Percentiles rank a stretch among this genome's conserved stretches.
Conservation (phyloP, 1,140 invertebrate genomes). For the Zaprionus camerounensis region DNA sequence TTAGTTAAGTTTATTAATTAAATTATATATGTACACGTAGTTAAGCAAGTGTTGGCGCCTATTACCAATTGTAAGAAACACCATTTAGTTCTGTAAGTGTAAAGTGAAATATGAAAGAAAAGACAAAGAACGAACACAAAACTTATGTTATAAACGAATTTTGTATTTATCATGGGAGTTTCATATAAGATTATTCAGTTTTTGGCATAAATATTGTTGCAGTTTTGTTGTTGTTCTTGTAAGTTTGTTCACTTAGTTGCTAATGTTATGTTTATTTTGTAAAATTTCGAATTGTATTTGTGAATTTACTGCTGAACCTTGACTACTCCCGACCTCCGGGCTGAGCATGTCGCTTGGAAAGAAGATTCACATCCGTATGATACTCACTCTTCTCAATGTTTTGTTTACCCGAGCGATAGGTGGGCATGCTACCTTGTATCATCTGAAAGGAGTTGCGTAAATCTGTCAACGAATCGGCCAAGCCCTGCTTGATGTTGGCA, state of each 20-base stretch:
- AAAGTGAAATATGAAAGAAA: slow-evolving; percentile 32
- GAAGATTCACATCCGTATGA: slow-evolving; percentile 62
- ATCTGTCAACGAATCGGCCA: slow-evolving; percentile 89
- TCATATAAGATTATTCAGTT: slow-evolving; percentile 11
- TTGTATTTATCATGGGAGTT: slow-evolving; percentile 49
- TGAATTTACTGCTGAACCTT: not conserved
- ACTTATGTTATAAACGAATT: slow-evolving; percentile 57
- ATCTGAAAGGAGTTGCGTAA: slow-evolving; percentile 88
- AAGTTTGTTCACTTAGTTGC: slow-evolving; percentile 55
- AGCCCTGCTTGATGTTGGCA: slow-evolving; percentile 91
- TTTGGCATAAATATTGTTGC: slow-evolving; percentile 12
- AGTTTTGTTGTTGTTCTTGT: slow-evolving; percentile 5
- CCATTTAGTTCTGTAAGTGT: slow-evolving; percentile 51
- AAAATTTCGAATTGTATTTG: slow-evolving; percentile 21
- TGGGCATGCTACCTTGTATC: slow-evolving; percentile 87
- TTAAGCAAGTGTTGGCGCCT: slow-evolving; percentile 17
- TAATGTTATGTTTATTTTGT: slow-evolving; percentile 57
- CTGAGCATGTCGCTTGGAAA: slow-evolving; percentile 61
- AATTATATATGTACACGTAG: slow-evolving; percentile 46
- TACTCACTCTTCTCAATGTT: slow-evolving; percentile 68
- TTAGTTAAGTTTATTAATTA: slow-evolving; percentile 57
- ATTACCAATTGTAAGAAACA: slow-evolving; percentile 24
- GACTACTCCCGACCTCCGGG: slow-evolving; percentile 38
- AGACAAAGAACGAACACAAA: not conserved
- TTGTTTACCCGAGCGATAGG: slow-evolving; percentile 43